Percentiles rank a stretch among this genome's conserved stretches.
phyloP scores from a whole-genome alignment of 2,888 invertebrate species.

The Eremobia ochroleuca region DNA sequence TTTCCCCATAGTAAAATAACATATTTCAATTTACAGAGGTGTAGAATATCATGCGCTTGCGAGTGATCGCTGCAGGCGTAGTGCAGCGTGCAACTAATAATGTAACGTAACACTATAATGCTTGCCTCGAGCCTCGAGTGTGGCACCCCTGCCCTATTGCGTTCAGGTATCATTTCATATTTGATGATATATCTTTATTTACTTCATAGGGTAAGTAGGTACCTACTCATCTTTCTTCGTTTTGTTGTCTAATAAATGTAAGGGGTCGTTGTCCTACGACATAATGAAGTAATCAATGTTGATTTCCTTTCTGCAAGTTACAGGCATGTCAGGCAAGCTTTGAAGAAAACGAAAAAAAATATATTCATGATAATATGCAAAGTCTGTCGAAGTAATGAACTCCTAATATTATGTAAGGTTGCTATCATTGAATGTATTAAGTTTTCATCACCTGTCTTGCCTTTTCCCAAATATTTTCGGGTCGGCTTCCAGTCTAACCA shows the following conservation, averaged over 20 bases:
- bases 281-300: neutral
- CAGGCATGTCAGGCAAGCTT: neutral
- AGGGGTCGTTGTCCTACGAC: neutral
- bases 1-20: constrained; percentile 28
- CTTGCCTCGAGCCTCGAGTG: constrained; percentile 73
- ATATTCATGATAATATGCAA: too few species aligned
- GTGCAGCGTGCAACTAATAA: constrained; percentile 65
- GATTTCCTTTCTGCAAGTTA: neutral
- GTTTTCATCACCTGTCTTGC: too few species aligned
- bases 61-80: constrained; percentile 51
- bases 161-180: constrained; percentile 33
- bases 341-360: neutral
- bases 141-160: constrained; percentile 26
- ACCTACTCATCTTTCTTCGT: constrained; percentile 3
- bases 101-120: constrained; percentile 86
- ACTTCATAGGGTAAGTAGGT: constrained; percentile 13
- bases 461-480: too few species aligned
- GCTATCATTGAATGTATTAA: too few species aligned
- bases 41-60: constrained; percentile 43
- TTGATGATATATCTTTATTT: constrained; percentile 31
- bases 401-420: too few species aligned
- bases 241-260: neutral
- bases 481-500: too few species aligned
- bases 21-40: constrained; percentile 25
- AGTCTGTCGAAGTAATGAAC: too few species aligned